Evolutionary conservation across 1,140 invertebrate genomes (phyloP).

Genomic region (Anoplophora glabripennis): DNA sequence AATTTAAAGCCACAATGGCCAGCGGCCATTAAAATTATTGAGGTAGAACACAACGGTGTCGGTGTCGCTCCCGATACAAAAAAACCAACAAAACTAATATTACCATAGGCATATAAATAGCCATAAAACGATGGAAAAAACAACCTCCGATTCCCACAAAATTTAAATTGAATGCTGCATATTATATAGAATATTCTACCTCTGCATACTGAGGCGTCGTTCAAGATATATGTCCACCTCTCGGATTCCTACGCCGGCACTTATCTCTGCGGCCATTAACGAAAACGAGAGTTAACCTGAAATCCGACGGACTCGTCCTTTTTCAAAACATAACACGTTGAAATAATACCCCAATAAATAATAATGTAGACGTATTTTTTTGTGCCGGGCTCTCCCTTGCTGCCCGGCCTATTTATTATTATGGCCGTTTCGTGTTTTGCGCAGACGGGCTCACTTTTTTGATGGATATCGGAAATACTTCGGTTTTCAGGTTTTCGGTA

Average conservation of each 20-base stretch:
- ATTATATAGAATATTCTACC: slow-evolving; percentile 45
- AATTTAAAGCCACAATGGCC: slow-evolving; percentile 27
- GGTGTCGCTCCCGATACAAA: slow-evolving; percentile 35
- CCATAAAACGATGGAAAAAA: slow-evolving; percentile 42
- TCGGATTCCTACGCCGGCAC: slow-evolving; percentile 37
- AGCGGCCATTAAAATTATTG: slow-evolving; percentile 40
- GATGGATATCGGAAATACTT: no score
- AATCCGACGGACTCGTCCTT: slow-evolving; percentile 29
- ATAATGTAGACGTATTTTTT: slow-evolving; percentile 14
- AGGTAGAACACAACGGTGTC: slow-evolving; percentile 31
- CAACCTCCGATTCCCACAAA: slow-evolving; percentile 42
- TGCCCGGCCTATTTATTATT: slow-evolving; percentile 16
- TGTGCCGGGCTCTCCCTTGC: slow-evolving; percentile 7
- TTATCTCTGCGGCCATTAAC: slow-evolving; percentile 39
- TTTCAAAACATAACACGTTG: slow-evolving; percentile 23
- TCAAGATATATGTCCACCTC: slow-evolving; percentile 41
- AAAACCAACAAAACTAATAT: slow-evolving; percentile 38
- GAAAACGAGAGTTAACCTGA: slow-evolving; percentile 38
- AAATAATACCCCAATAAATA: slow-evolving; percentile 28
- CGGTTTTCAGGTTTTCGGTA: no score
- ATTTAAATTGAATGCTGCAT: slow-evolving; percentile 47
- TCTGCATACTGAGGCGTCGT: slow-evolving; percentile 44
- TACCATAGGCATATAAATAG: slow-evolving; percentile 46
- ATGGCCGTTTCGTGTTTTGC: slow-evolving; percentile 5
- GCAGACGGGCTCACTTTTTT: no score